Evolutionary conservation across 2,113 vertebrate species (phyloP), one percentile per base, ranked within the genome.

Genomic region (Poeciliopsis occidentalis): DNA sequence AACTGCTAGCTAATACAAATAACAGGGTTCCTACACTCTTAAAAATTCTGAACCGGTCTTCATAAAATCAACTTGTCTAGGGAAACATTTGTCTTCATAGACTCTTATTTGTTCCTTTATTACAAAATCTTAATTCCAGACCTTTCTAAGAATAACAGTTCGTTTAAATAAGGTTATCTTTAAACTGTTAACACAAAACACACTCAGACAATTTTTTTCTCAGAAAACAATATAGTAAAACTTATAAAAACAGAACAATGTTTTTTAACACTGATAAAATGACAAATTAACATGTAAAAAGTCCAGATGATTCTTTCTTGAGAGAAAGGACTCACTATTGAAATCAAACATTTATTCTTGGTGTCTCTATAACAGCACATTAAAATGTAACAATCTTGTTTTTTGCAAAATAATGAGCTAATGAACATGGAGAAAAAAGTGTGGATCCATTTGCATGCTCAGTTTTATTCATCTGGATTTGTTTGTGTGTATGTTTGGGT

Each of bases 1-100:
- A 77, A 75, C 61, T 12, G 76, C 85, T 90, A 73, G 80, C 73
- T 90, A 78, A 73, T 71, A 75, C 69, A 87, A 87, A 85, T 83
- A 57, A 57, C 51, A n/a, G 51, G 51, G 51, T 57, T 57, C 51
- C 51, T 57, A 57, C 51, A 57, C 44, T 57, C 51, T 57, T 57
- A n/a, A 57, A 54, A 57, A 57, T 19, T 22, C 24, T 57, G 19
- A 57, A 57, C 8, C 24, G 7, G 22, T 57, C n/a, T n/a, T n/a
- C 22, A 57, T 57, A 2, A 57, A 57, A 57, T 2, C 7, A 57
- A 11, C 8, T 24, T 24, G 51, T 47, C 4, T 4, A 19, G 44
- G 19, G 19, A 47, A 47, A 19, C 13, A 47, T 47, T 17, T 19
- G 17, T 47, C 44, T 47, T 19, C 44, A 17, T 17, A 17, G 41